Evolutionary conservation across 2,797 vertebrate genomes (phyloP).

Genomic region (Neosilurus mollespiculum): DNA sequence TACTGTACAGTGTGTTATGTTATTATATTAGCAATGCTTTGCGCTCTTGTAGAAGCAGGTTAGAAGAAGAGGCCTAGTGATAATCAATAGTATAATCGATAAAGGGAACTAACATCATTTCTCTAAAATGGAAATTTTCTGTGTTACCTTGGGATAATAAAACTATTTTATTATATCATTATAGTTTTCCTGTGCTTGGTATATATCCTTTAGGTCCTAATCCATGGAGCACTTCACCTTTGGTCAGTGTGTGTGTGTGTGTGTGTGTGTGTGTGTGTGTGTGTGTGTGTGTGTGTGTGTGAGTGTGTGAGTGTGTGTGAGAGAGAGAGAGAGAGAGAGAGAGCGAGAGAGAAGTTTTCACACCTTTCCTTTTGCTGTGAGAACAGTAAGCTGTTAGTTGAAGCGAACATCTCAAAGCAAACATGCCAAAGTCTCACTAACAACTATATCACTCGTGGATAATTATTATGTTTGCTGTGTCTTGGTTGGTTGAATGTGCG

Average conservation of each 20-base stretch:
- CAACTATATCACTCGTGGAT: neutral
- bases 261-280: too few species aligned
- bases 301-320: too few species aligned
- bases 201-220: neutral
- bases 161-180: slow-evolving; percentile 15
- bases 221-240: slow-evolving; percentile 38
- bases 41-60: neutral
- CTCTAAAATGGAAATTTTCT: slow-evolving; percentile 15
- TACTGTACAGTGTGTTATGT: neutral
- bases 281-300: too few species aligned
- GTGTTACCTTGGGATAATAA: slow-evolving; percentile 1
- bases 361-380: slow-evolving; percentile 32
- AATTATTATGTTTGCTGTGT: neutral
- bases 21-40: neutral
- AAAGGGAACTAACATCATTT: neutral
- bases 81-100: neutral
- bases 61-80: neutral
- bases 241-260: slow-evolving; percentile 31
- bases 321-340: too few species aligned
- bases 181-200: neutral
- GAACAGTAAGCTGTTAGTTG: slow-evolving; percentile 1
- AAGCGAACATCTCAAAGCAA: slow-evolving; percentile 33
- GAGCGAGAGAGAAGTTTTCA: slow-evolving; percentile 24
- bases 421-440: slow-evolving; percentile 21
- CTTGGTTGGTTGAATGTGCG: slow-evolving; percentile 13